phyloP scores from a whole-genome alignment of 2,797 vertebrate species.

The Microcaecilia unicolor region DNA sequence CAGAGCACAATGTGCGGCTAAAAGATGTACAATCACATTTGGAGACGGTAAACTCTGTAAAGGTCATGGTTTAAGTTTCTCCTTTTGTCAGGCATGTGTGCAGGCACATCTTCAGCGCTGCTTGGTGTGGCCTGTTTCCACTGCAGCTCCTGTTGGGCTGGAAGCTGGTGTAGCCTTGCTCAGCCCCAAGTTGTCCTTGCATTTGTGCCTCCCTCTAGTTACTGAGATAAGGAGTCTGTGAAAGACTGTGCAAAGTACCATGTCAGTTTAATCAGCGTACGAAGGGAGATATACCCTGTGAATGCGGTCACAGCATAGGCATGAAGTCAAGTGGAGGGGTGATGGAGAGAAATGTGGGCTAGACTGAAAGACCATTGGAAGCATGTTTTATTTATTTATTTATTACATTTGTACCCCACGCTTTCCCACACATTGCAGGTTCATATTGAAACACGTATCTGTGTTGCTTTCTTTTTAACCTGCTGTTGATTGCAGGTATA shows the following conservation, averaged over 20 bases:
- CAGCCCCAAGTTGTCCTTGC: constrained; percentile 37
- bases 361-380: no score
- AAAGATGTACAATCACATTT: no score
- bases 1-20: not conserved
- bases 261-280: constrained; percentile 36
- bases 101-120: no score
- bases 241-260: constrained; percentile 52
- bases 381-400: no score
- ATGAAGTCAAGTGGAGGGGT: constrained; percentile 32
- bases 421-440: no score
- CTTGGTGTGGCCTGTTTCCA: no score
- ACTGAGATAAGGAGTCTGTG: constrained; percentile 44
- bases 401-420: no score
- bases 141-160: constrained; percentile 5
- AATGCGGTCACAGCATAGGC: constrained; percentile 26
- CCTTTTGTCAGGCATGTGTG: not conserved
- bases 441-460: no score
- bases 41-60: fast-evolving
- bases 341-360: constrained; percentile 10
- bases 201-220: constrained; percentile 33
- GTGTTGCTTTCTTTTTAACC: no score
- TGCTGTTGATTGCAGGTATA: no score
- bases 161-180: constrained; percentile 17
- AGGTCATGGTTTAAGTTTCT: not conserved
- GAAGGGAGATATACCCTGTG: constrained; percentile 41